Conservation (phyloP, 2,113 vertebrate species). For the Plestiodon gilberti region DNA sequence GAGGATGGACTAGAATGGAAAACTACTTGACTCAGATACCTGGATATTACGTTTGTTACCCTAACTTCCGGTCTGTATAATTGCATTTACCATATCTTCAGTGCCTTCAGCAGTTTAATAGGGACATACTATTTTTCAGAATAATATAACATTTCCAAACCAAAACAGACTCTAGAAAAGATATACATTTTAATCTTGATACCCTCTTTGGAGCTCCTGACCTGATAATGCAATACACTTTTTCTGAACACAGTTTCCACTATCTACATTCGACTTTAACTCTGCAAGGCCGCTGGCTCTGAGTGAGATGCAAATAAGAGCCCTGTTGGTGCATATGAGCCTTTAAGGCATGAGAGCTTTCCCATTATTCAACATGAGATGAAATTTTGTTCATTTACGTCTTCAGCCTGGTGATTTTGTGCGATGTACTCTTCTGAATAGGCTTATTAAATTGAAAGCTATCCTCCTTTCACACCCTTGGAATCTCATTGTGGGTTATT, state of each 20-base stretch:
- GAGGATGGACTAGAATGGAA: too few species aligned
- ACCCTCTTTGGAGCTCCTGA: not conserved
- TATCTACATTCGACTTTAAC: not conserved
- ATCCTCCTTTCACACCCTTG: not conserved
- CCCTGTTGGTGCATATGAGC: not conserved
- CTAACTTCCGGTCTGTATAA: too few species aligned
- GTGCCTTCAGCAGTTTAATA: too few species aligned
- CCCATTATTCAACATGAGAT: not conserved
- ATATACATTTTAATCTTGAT: not conserved
- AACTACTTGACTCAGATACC: too few species aligned
- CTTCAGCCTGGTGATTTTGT: constrained; percentile 17
- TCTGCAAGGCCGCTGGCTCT: not conserved
- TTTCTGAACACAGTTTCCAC: not conserved
- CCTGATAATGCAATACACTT: not conserved
- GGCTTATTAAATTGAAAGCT: not conserved
- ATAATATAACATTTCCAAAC: too few species aligned
- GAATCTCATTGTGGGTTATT: not conserved
- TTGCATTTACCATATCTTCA: too few species aligned
- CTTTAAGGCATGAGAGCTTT: not conserved
- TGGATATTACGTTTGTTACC: too few species aligned
- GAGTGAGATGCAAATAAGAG: not conserved
- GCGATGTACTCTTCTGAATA: not conserved
- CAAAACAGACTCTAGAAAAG: not conserved
- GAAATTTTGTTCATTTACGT: not conserved
- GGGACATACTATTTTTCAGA: too few species aligned